Base-by-base conservation (phyloP, 2,797 vertebrate genomes). In the Alectoris magna region DNA sequence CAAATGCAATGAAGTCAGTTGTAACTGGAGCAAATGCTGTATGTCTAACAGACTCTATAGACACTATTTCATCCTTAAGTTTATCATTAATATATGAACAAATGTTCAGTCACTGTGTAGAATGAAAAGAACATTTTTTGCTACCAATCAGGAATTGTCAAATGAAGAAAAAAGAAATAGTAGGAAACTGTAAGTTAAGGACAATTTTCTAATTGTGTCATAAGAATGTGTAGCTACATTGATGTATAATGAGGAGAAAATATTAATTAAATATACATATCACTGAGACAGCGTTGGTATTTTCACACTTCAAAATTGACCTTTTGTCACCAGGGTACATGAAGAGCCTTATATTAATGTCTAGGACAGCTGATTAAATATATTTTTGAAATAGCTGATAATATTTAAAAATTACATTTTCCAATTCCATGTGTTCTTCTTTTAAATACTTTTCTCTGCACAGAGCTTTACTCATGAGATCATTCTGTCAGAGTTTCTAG, bases 391-490 rank as follows among this genome's bases (percentile, higher is more conserved):
- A 46, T 46, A 41, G 8, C n/a, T 38, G 38, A 11, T 21, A 84
- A 23, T 70, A 27, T 11, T 74, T 82, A 67, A 19, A 3, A 44
- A 53, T 53, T 51, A 4, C 23, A 63, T 70, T 84, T 84, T 5
- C 7, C 1, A 22, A 1, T 31, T 31, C 11, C 16, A 5, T 0
- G 0, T 59, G n/a, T 41, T 68, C 21, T 27, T 49, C 12, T 71
- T 17, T 60, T 67, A 67, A 76, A 67, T 39, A 17, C 26, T 72
- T 39, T n/a, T 80, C 7, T 22, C 56, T 86, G 56, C 31, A 39
- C 16, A 46, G 69, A 76, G 31, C 29, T 92, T 66, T 68, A 29
- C 16, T 59, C 14, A 11, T 22, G 1, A 59, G 86, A 68, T 59
- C 17, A 10, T 46, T 41, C 19, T 4, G 21, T 66, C 31, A 43